phyloP scores from a whole-genome alignment of 1,140 invertebrate species.

The Caerostris darwini region DNA sequence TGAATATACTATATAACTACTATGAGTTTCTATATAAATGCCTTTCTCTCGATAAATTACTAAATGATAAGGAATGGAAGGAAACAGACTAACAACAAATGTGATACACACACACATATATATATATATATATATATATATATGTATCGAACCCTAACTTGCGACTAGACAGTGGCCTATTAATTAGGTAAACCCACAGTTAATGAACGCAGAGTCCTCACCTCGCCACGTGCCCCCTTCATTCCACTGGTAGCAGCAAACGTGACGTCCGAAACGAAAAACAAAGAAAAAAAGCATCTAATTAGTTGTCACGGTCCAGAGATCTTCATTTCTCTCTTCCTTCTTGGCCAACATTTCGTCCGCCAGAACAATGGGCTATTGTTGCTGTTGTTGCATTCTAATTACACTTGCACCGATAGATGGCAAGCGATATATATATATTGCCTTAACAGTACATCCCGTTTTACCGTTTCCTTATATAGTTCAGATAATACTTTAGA shows the following conservation, averaged over 20 bases:
- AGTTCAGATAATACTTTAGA: too few relatives aligned
- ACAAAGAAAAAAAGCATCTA: background rate
- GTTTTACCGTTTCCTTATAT: too few relatives aligned
- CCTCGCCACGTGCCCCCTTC: background rate
- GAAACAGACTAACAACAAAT: too few relatives aligned
- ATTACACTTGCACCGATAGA: background rate
- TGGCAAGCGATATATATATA: background rate
- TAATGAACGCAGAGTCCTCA: background rate
- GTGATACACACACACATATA: too few relatives aligned
- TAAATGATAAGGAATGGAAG: too few relatives aligned
- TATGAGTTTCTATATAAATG: too few relatives aligned
- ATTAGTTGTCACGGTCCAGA: slow-evolving; percentile 1
- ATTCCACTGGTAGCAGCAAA: background rate
- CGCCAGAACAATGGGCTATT: background rate
- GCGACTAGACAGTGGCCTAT: too few relatives aligned
- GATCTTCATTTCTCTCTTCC: slow-evolving; percentile 8
- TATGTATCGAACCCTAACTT: too few relatives aligned
- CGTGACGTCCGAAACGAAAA: background rate
- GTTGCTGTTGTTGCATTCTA: background rate
- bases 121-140: too few relatives aligned
- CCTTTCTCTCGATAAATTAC: too few relatives aligned
- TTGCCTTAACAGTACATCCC: background rate
- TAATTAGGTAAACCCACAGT: background rate
- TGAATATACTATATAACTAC: too few relatives aligned
- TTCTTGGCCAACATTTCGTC: background rate